Evolutionary conservation across 2,888 invertebrate genomes (phyloP).

Genomic region (Onthophagus sagittarius): DNA sequence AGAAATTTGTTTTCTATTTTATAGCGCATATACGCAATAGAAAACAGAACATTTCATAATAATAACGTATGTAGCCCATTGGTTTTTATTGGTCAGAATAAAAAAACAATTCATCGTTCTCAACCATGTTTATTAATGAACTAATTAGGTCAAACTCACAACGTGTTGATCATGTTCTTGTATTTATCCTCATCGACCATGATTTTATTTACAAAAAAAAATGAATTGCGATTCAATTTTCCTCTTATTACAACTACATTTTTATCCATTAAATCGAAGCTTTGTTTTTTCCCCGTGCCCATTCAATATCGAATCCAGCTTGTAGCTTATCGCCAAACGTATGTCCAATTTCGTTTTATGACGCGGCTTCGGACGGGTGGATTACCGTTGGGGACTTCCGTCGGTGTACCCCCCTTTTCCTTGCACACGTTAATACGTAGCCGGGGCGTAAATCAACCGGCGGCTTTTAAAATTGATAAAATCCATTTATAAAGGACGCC

Average conservation of each 20-base stretch:
- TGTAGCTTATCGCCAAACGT: not conserved
- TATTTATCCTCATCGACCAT: not conserved
- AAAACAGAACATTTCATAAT: not conserved
- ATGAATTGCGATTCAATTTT: not conserved
- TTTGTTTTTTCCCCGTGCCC: not conserved
- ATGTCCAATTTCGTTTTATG: not conserved
- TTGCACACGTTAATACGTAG: constrained; percentile 18
- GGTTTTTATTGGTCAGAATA: not conserved
- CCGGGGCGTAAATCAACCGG: constrained; percentile 40
- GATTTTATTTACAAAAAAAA: not conserved
- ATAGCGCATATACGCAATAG: not conserved
- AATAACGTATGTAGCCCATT: not conserved
- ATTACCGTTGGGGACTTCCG: not conserved
- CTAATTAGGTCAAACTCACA: not conserved
- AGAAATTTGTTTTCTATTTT: too few species aligned
- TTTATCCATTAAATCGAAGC: not conserved
- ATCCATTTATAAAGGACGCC: constrained; percentile 51
- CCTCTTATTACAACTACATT: not conserved
- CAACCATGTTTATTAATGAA: not conserved
- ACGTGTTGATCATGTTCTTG: not conserved
- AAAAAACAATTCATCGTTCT: not conserved
- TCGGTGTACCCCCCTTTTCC: not conserved
- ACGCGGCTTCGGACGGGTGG: not conserved
- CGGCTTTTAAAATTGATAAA: constrained; percentile 49
- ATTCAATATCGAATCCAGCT: not conserved